phyloP scores from a whole-genome alignment of 2,888 invertebrate genomes.

The Agrochola circellaris region DNA sequence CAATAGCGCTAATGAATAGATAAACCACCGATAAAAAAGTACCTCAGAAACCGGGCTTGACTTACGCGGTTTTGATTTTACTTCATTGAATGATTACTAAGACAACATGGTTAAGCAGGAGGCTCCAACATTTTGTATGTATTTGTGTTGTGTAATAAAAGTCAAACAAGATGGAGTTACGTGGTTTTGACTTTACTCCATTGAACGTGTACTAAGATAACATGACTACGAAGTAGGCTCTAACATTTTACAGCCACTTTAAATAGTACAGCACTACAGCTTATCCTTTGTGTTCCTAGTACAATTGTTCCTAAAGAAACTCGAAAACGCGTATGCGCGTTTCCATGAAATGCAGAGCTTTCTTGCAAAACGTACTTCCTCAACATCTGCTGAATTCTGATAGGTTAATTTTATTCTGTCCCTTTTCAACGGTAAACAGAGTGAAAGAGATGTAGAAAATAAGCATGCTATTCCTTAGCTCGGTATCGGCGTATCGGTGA shows the following conservation, averaged over 20 bases:
- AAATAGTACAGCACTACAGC: conserved; percentile 12
- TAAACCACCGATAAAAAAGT: no score
- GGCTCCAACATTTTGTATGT: not conserved
- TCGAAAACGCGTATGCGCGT: conserved; percentile 69
- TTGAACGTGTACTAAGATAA: conserved; percentile 28
- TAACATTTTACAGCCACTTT: not conserved
- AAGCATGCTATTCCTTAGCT: not conserved
- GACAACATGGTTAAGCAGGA: conserved; percentile 53
- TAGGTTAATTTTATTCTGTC: conserved; percentile 25
- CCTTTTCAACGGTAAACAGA: conserved; percentile 35
- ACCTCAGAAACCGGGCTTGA: conserved; percentile 13
- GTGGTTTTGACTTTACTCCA: conserved; percentile 41
- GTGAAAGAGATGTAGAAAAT: conserved; percentile 12
- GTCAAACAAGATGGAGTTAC: conserved; percentile 22
- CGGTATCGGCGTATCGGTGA: conserved; percentile 30
- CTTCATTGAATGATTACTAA: conserved; percentile 65
- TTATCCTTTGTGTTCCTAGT: conserved; percentile 60
- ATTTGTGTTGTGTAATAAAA: not conserved
- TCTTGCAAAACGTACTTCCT: conserved; percentile 30
- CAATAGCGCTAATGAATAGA: no score
- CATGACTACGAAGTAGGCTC: conserved; percentile 15
- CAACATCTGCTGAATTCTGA: conserved; percentile 13
- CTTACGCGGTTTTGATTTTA: conserved; percentile 69
- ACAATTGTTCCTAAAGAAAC: conserved; percentile 66
- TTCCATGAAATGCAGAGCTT: conserved; percentile 57